Base-by-base conservation (phyloP, 2,113 vertebrate species). In the Nerophis lumbriciformis region DNA sequence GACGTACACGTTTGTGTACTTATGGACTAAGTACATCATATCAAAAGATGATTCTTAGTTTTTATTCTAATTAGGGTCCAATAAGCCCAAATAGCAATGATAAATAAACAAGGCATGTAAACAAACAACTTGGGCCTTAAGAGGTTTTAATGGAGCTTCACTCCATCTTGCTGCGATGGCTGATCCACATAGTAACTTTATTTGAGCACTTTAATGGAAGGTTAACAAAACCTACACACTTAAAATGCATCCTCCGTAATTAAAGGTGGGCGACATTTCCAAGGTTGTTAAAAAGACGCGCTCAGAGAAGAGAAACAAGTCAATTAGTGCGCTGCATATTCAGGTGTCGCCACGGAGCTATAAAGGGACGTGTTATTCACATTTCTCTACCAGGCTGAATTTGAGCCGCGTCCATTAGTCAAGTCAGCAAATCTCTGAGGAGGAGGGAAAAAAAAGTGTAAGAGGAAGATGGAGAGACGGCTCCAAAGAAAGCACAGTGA, bases 361-460 rank as follows among this genome's bases (percentile, higher is more conserved):
- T 62, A 5, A 72, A 71, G 71, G 69, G 42, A 19, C 45, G 56
- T 2, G 5, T 65, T 72, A 63, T 65, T 75, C 77, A 69, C 48
- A 75, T 78, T 82, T 72, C 61, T 19, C 69, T 16, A 65, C 11
- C 35, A 66, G 66, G 56, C 71, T 48, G 38, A 81, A 78, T 80
- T 53, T 68, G 63, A 81, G 60, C 69, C 59, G 65, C 45, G 68
- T 65, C 59, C 74, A 71, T 74, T 63, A 61, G 49, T 64, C 44
- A 37, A 60, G 68, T 79, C 68, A 65, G 68, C 55, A 68, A 79
- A 74, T 58, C 68, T 72, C 0, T 0, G 15, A 64, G 67, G 61
- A 76, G 28, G 28, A 2, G 28, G 64, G 72, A 16, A 63, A 68
- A 80, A 59, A 36, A 60, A 10, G 39, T 50, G 44, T 48, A 59